Evolutionary conservation across 2,113 vertebrate species (phyloP).

Genomic region (Gorilla gorilla): DNA sequence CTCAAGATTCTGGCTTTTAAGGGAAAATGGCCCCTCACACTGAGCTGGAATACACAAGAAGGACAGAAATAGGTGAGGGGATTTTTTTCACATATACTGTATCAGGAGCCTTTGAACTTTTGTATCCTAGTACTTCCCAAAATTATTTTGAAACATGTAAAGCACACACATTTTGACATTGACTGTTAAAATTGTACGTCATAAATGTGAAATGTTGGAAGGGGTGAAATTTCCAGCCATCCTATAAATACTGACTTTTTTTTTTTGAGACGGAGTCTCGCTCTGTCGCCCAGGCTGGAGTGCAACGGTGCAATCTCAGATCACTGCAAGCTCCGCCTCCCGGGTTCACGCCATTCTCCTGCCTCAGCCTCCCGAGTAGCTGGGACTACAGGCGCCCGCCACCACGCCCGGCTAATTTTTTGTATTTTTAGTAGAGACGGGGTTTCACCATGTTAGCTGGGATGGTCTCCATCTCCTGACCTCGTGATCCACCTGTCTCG

Average conservation of each 20-base stretch:
- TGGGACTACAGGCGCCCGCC: too few relatives aligned
- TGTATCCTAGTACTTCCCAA: neutral
- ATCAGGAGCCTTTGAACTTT: neutral
- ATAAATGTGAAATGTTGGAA: neutral
- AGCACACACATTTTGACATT: neutral
- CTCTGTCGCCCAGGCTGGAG: too few relatives aligned
- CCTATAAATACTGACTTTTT: neutral
- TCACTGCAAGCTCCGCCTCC: too few relatives aligned
- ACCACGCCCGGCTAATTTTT: too few relatives aligned
- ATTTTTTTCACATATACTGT: neutral
- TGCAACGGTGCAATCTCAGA: too few relatives aligned
- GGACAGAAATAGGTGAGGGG: neutral
- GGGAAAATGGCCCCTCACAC: neutral
- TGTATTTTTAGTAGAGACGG: too few relatives aligned
- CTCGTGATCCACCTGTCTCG: too few relatives aligned
- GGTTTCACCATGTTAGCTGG: too few relatives aligned
- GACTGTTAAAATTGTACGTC: neutral
- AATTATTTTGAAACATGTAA: neutral
- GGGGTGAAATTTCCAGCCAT: neutral
- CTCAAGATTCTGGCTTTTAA: neutral
- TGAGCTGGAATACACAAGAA: neutral
- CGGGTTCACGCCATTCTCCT: too few relatives aligned
- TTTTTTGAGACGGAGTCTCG: too few relatives aligned
- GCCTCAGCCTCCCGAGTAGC: too few relatives aligned
- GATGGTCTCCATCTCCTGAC: too few relatives aligned